Conservation (phyloP, 1,140 invertebrate genomes). For the Drosophila suzukii region DNA sequence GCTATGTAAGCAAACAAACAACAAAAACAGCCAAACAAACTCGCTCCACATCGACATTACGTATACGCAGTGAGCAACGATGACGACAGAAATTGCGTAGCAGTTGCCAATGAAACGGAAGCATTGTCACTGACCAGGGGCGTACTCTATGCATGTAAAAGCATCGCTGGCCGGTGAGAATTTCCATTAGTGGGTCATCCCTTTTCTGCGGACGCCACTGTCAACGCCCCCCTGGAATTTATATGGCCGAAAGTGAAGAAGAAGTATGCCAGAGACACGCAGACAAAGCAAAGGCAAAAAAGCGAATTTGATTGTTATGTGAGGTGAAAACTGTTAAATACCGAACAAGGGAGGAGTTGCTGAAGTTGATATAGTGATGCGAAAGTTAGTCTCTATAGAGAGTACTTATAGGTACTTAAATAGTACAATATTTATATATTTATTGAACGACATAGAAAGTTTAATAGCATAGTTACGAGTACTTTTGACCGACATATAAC, state of each 20-base stretch:
- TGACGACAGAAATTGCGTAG: constrained; percentile 66
- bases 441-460: neutral
- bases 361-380: constrained; percentile 9
- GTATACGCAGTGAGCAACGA: constrained; percentile 66
- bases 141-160: constrained; percentile 11
- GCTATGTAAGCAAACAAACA: constrained; percentile 70
- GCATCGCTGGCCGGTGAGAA: constrained; percentile 20
- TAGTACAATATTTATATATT: neutral
- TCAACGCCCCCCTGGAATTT: constrained; percentile 38
- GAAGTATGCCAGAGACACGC: constrained; percentile 24
- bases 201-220: constrained; percentile 23
- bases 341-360: constrained; percentile 6
- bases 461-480: too few species aligned
- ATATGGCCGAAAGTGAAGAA: constrained; percentile 29
- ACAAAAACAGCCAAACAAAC: constrained; percentile 5
- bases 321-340: constrained; percentile 70
- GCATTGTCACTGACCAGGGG: constrained; percentile 56
- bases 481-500: too few species aligned
- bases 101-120: constrained; percentile 71
- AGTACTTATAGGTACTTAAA: neutral
- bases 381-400: neutral
- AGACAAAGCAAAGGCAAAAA: constrained; percentile 26
- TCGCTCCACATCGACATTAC: constrained; percentile 46
- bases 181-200: constrained; percentile 26
- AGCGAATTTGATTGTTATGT: constrained; percentile 54